These are phyloP conservation scores for Drosophila tristis DNA, from an alignment of 1,140 invertebrate species.

Conservation along the genomic window DNA sequence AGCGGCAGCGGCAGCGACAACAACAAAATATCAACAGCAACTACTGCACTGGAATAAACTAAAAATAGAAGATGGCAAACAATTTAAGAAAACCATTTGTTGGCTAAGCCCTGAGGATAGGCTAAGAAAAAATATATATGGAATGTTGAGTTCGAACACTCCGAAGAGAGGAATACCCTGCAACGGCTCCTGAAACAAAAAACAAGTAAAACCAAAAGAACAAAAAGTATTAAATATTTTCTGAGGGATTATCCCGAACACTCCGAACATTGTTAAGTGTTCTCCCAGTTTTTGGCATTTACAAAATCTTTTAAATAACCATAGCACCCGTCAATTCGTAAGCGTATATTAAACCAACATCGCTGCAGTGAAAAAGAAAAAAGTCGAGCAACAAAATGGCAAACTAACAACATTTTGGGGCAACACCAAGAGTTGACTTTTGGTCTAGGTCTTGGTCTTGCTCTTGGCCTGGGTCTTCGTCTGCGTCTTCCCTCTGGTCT, in stretches of 20 bases:
- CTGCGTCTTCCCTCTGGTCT: neutral
- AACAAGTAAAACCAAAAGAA: too few relatives aligned
- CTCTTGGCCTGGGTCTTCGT: conserved; percentile 8
- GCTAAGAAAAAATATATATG: conserved; percentile 18
- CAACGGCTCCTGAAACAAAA: too few relatives aligned
- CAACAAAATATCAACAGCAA: conserved; percentile 7
- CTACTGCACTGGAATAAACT: conserved; percentile 15
- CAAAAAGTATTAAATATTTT: too few relatives aligned
- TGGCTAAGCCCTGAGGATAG: conserved; percentile 50
- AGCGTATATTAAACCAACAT: conserved; percentile 8
- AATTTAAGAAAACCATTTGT: conserved; percentile 81
- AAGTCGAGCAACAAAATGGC: conserved; percentile 49
- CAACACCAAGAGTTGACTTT: conserved; percentile 56
- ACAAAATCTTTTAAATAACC: neutral
- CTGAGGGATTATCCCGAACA: too few relatives aligned
- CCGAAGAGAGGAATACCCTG: conserved; percentile 9
- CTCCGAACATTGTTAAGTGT: too few relatives aligned
- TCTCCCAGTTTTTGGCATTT: neutral
- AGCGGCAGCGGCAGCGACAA: conserved; percentile 9
- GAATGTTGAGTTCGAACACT: neutral
- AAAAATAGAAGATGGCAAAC: conserved; percentile 77
- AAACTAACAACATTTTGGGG: conserved; percentile 65
- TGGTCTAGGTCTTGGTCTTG: conserved; percentile 20
- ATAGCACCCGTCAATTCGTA: neutral
- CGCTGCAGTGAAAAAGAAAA: conserved; percentile 31